These are phyloP conservation scores for Pygmarrhopalites habei DNA, from an alignment of 1,140 invertebrate species.

Conservation along the genomic window DNA sequence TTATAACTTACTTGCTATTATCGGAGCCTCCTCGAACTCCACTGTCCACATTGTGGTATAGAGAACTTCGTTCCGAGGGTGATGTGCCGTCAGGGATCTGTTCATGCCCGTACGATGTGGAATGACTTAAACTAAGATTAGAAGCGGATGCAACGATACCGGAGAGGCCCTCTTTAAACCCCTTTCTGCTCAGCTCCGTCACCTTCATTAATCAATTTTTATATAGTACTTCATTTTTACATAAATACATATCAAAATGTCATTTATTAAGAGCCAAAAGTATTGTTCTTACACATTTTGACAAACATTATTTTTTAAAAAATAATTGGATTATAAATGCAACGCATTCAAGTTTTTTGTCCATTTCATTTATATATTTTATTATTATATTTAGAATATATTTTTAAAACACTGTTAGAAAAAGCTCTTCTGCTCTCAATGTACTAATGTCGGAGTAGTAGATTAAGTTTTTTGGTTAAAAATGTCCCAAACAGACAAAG, in stretches of 20 bases:
- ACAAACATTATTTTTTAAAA: too few relatives aligned
- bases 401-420: too few relatives aligned
- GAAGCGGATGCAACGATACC: conserved; percentile 34
- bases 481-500: neutral
- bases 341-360: too few relatives aligned
- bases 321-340: too few relatives aligned
- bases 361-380: too few relatives aligned
- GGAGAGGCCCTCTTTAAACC: conserved; percentile 35
- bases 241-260: neutral
- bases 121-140: conserved; percentile 26
- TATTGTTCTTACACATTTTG: neutral
- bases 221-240: neutral
- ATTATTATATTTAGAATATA: too few relatives aligned
- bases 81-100: conserved; percentile 33
- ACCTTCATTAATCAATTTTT: conserved; percentile 22
- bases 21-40: neutral
- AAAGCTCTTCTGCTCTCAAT: too few relatives aligned
- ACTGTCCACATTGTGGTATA: neutral
- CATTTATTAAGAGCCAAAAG: neutral
- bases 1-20: neutral
- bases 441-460: neutral
- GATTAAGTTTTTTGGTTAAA: neutral
- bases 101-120: conserved; percentile 34
- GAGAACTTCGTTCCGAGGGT: conserved; percentile 26
- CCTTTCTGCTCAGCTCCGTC: conserved; percentile 32